Percentiles rank a stretch among this genome's conserved stretches.
Conservation (phyloP, 2,797 vertebrate genomes). For the Platalea minor region DNA sequence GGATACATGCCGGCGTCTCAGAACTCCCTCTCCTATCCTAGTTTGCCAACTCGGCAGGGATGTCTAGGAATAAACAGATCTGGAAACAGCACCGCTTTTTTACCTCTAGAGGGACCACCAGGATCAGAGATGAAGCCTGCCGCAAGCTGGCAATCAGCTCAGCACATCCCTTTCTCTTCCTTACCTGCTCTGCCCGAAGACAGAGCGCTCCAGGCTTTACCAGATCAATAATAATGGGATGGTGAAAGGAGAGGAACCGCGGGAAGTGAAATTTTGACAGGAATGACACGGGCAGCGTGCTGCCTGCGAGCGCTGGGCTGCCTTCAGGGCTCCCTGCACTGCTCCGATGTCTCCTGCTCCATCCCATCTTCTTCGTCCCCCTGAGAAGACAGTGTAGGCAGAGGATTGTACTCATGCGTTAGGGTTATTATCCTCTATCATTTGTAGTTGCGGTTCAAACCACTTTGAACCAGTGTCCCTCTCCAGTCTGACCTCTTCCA, state of each 20-base stretch:
- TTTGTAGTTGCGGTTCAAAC: background rate
- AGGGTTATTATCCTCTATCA: background rate
- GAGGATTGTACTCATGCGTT: background rate
- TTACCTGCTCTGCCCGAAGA: background rate
- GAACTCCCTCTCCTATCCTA: background rate
- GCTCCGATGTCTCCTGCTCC: background rate
- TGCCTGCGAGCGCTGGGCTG: background rate
- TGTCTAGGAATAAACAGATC: background rate
- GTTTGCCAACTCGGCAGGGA: background rate
- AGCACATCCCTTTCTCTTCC: background rate
- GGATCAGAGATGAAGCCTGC: constrained; percentile 40
- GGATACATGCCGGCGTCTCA: rapidly evolving
- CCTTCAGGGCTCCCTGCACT: background rate
- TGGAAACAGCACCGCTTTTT: background rate
- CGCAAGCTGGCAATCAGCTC: background rate
- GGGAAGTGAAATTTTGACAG: background rate
- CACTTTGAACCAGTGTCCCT: background rate
- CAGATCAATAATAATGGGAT: background rate
- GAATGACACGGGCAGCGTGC: background rate
- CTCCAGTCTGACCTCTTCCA: background rate
- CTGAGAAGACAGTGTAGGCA: background rate
- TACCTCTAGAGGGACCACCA: constrained; percentile 72
- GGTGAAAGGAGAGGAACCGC: background rate
- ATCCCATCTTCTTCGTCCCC: background rate
- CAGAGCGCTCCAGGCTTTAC: background rate